Percentiles rank a stretch among this genome's conserved stretches.
These are phyloP conservation scores for Epinotia nisella DNA, from an alignment of 2,888 invertebrate species.

Conservation along the genomic window DNA sequence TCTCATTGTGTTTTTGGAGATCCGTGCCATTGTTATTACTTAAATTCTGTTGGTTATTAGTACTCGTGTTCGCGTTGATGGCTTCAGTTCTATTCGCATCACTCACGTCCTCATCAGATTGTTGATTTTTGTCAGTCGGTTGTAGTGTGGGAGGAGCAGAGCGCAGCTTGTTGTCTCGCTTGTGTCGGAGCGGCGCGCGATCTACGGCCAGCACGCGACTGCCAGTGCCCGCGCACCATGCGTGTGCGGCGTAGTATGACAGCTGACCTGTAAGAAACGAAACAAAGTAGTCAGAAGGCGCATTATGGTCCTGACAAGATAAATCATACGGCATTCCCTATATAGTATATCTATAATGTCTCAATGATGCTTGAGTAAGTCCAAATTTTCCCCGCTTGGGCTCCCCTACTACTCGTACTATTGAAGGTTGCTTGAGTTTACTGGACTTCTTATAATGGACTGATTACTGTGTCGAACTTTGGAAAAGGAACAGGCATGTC, in stretches of 20 bases:
- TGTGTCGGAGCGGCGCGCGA: constrained; percentile 92
- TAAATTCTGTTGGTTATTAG: neutral
- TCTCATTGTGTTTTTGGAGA: neutral
- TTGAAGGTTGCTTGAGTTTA: too few relatives aligned
- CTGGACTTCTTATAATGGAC: too few relatives aligned
- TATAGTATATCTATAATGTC: constrained; percentile 15
- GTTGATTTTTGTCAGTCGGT: neutral
- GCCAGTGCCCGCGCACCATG: constrained; percentile 79
- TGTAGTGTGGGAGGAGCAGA: constrained; percentile 40
- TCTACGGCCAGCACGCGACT: constrained; percentile 90
- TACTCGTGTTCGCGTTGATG: neutral
- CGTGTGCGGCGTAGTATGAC: constrained; percentile 90
- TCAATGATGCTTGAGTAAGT: too few relatives aligned
- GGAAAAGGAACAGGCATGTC: too few relatives aligned
- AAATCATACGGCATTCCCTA: neutral
- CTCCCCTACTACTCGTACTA: too few relatives aligned
- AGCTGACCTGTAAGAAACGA: constrained; percentile 86
- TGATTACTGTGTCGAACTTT: too few relatives aligned
- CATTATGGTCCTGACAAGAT: neutral
- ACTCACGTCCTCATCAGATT: neutral
- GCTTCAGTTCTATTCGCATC: neutral
- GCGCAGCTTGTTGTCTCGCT: constrained; percentile 85
- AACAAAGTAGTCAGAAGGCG: too few relatives aligned
- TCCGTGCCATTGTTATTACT: neutral
- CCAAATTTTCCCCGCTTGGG: too few relatives aligned